Base-by-base conservation (phyloP, 2,113 vertebrate genomes). In the Glaucidium brasilianum region DNA sequence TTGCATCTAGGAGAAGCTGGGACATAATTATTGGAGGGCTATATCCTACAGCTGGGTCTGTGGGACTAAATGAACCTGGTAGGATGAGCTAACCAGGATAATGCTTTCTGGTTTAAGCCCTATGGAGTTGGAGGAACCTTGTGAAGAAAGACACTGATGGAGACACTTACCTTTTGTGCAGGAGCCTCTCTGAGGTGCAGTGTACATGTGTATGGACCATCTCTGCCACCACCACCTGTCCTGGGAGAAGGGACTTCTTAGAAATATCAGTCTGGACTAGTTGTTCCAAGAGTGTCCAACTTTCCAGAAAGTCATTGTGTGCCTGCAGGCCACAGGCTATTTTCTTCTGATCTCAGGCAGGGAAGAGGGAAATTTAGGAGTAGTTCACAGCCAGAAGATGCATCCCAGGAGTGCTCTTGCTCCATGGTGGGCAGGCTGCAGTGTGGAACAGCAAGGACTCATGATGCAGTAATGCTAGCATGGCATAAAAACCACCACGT, bases 141-240 rank as follows among this genome's bases (percentile, higher is more conserved):
- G 32, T 50, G 39, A 21, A 35, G 22, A 63, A 73, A 43, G n/a
- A 35, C 21, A 30, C 0, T 3, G 45, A 23, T 82, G 50, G 49
- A 77, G 20, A 67, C 19, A 14, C 18, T 37, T 67, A 21, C 35
- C 22, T 12, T 15, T 47, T 13, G 25, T 30, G 49, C 63, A 37
- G 47, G 53, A 88, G 5, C 41, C 20, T 84, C 58, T 75, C 52
- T 43, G 60, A 43, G 15, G 26, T 27, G 20, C 27, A 34, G 1
- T 0, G 1, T 41, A 12, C 2, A 4, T 3, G 0, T 18, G 52
- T 11, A 12, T 43, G 63, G 63, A 45, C 6, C 32, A 56, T 11
- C 32, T 56, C 45, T 58, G 39, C 27, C 81, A 41, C 11, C 19
- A 11, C 12, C 2, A 0, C 12, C 63, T 74, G 19, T n/a, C 50